phyloP scores from a whole-genome alignment of 2,113 vertebrate species.

The Sylvilagus bachmani region DNA sequence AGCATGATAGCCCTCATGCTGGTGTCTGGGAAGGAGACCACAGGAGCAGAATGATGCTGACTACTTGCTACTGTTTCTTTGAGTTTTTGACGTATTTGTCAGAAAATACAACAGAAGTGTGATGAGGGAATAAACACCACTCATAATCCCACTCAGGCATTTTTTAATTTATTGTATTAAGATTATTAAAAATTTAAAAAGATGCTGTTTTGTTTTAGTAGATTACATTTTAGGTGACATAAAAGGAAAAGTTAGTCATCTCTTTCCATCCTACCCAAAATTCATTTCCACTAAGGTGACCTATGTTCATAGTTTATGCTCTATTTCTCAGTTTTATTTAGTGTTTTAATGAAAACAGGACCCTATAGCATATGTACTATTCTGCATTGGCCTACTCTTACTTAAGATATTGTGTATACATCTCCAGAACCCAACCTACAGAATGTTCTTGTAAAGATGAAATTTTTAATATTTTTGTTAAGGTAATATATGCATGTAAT shows the following conservation, averaged over 20 bases:
- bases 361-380: neutral
- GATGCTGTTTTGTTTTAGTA: neutral
- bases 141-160: neutral
- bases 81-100: neutral
- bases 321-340: neutral
- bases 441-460: neutral
- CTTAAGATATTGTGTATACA: neutral
- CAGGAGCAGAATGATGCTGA: neutral
- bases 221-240: neutral
- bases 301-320: neutral
- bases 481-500: neutral
- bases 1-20: neutral
- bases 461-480: conserved; percentile 26
- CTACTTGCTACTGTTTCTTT: neutral
- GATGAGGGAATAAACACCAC: neutral
- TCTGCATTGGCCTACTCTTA: neutral
- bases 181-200: neutral
- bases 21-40: neutral
- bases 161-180: neutral
- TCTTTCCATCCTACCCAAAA: neutral
- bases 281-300: neutral
- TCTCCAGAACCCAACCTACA: neutral
- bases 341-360: conserved; percentile 7
- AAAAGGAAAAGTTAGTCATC: neutral
- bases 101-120: neutral